Conservation (phyloP, 2,113 vertebrate species). For the Lates calcarifer region DNA sequence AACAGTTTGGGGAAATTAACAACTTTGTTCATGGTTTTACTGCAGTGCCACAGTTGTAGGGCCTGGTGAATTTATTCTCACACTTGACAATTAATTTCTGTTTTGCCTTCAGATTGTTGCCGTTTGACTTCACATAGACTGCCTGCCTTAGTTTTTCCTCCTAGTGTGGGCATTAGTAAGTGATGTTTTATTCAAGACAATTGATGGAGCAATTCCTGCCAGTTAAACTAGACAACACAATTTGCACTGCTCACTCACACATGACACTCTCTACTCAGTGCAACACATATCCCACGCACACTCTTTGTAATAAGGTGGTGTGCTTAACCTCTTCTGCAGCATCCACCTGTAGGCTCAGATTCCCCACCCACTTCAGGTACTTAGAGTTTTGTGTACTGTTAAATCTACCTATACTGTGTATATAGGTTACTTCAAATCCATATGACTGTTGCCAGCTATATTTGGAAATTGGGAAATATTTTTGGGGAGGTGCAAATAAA, state of each 20-base stretch:
- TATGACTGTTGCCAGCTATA: conserved; percentile 21
- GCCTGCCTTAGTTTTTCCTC: background rate
- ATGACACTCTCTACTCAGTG: background rate
- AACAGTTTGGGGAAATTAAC: conserved; percentile 19
- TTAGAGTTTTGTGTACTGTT: background rate
- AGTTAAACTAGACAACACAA: background rate
- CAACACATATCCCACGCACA: background rate
- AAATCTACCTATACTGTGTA: background rate
- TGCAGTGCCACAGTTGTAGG: background rate
- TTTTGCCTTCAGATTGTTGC: background rate
- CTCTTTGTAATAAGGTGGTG: conserved; percentile 6
- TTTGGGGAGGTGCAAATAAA: conserved; percentile 67
- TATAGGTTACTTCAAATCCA: conserved; percentile 35
- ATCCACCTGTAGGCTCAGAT: conserved; percentile 9
- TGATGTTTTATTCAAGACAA: background rate
- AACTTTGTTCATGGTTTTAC: conserved; percentile 48
- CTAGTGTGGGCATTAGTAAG: background rate
- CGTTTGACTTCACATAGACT: conserved; percentile 14
- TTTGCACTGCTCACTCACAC: background rate
- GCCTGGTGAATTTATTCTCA: background rate
- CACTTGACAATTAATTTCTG: background rate
- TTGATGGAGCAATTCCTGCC: background rate
- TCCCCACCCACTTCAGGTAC: conserved; percentile 5
- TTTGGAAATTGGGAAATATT: conserved; percentile 58
- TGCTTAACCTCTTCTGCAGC: background rate